Base-by-base conservation (phyloP, 2,888 invertebrate genomes). In the Linnaemya tessellans region DNA sequence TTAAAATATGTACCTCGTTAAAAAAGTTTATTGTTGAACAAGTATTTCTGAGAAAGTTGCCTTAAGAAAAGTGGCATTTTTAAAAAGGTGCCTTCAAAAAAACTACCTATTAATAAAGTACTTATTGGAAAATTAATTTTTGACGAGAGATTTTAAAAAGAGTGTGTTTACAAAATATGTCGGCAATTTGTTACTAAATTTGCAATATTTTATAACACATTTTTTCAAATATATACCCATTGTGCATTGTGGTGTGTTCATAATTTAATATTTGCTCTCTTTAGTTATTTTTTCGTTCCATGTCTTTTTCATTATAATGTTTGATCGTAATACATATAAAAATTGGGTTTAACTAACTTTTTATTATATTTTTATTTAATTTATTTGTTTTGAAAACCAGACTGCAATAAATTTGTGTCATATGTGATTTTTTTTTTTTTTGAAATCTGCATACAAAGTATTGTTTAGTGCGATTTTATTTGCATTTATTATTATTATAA, bases 401-500 rank as follows among this genome's bases (percentile, higher is more conserved):
- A 43, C 60, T 60, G 43, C 43, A 22, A 64, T 43, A 43, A 64
- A 65, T 79, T 79, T 70, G 51, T 79, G 68, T 68, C 68, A 78
- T 71, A 35, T 35, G 60, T 18, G 35, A 68, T 38, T 68, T 18
- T 54, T 1, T 38, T 38, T 38, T 35, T 41, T 10, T 41, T 41
- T 64, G 41, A 43, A 41, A 64, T 43, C 25, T 74, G 41, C 20
- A 62, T 9, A 46, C 15, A 73, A n/a, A 15, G 25, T 64, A n/a
- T 64, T 46, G 43, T 60, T 74, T 30, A 25, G 35, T 80, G 65
- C 11, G 38, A n/a, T 65, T 65, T 30, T 80, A 20, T 74, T 80
- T 80, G 58, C 67, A 46, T 56, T 80, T 80, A 49, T 65, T 73
- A 25, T 74, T 74, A 65, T 65, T 46, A 65, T 49, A 65, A 65